Evolutionary conservation across 2,797 vertebrate species (phyloP).

Genomic region (Rhinatrema bivittatum): DNA sequence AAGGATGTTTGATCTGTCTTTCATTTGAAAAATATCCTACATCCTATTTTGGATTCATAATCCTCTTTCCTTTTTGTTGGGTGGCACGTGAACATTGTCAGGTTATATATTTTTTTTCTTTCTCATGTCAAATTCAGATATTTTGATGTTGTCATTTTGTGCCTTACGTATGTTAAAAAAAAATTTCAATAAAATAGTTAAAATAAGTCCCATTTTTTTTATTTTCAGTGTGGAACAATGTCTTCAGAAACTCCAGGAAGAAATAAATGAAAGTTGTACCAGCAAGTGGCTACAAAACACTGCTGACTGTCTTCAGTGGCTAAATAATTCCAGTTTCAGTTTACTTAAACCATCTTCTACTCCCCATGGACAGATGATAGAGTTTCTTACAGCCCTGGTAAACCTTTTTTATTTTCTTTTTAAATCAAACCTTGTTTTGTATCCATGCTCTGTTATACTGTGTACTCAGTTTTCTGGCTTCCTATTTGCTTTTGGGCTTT

Average conservation of each 20-base stretch:
- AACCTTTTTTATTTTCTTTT: slow-evolving; percentile 15
- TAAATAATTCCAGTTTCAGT: slow-evolving; percentile 54
- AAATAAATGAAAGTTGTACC: slow-evolving; percentile 57
- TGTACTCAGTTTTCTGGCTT: not conserved
- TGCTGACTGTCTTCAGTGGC: slow-evolving; percentile 72
- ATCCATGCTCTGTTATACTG: slow-evolving; percentile 4
- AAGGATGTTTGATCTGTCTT: too few species aligned
- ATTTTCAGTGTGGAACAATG: slow-evolving; percentile 73
- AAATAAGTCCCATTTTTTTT: too few species aligned
- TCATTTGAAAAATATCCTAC: too few species aligned
- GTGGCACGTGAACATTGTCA: too few species aligned
- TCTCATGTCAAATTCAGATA: too few species aligned
- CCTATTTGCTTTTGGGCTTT: not conserved
- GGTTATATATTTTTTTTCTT: too few species aligned
- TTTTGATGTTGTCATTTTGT: too few species aligned
- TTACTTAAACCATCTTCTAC: slow-evolving; percentile 50
- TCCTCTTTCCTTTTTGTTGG: too few species aligned
- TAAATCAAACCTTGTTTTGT: not conserved
- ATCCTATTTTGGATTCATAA: too few species aligned
- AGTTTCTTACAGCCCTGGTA: slow-evolving; percentile 85
- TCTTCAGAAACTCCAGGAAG: slow-evolving; percentile 72
- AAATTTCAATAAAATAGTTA: too few species aligned
- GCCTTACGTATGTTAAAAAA: too few species aligned
- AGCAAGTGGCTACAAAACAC: slow-evolving; percentile 61
- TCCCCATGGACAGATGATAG: slow-evolving; percentile 63